phyloP scores from a whole-genome alignment of 2,797 vertebrate genomes.

The Percopsis omiscomaycus region DNA sequence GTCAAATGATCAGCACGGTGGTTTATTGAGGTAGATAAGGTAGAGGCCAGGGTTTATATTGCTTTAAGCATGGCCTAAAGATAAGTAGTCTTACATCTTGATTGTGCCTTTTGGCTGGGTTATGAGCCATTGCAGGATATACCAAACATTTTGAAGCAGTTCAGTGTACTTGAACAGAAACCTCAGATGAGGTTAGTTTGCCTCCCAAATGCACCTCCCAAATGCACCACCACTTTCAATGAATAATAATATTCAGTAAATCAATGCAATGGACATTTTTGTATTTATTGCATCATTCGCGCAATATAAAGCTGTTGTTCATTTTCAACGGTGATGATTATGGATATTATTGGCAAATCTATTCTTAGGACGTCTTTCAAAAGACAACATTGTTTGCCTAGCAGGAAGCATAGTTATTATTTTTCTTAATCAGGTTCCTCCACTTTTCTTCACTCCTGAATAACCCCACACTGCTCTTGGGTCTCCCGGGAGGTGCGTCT shows the following conservation, averaged over 20 bases:
- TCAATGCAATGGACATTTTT: background rate
- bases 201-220: conserved; percentile 70
- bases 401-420: conserved; percentile 44
- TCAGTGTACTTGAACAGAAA: conserved; percentile 31
- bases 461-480: conserved; percentile 32
- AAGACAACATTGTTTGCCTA: conserved; percentile 44
- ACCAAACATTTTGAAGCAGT: too few species aligned
- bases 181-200: background rate
- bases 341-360: conserved; percentile 15
- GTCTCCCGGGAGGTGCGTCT: conserved; percentile 66
- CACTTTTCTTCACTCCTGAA: conserved; percentile 39
- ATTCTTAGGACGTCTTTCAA: conserved; percentile 20
- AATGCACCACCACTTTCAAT: conserved; percentile 45
- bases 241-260: conserved; percentile 12
- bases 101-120: too few species aligned
- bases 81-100: too few species aligned
- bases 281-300: background rate
- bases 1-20: too few species aligned
- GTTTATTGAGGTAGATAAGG: too few species aligned
- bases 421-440: conserved; percentile 24
- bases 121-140: too few species aligned
- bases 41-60: too few species aligned
- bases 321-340: conserved; percentile 22
- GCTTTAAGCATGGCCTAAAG: too few species aligned
- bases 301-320: background rate